Conservation (phyloP, 92 coral and sea anemone genomes). For the Zoanthus gigantus region DNA sequence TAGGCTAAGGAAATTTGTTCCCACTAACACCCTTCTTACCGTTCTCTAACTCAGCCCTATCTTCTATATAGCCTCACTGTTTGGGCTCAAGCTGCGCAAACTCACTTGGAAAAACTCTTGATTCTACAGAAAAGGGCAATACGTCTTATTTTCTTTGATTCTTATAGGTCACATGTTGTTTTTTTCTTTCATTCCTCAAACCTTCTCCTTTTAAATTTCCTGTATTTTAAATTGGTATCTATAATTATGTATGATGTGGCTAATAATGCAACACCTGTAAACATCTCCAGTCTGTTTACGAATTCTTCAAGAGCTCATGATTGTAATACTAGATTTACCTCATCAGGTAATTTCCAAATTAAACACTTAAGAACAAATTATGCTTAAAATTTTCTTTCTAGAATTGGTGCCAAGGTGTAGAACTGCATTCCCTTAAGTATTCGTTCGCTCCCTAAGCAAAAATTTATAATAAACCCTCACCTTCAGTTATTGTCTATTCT, state of each 20-base stretch:
- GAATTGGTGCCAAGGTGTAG: neutral
- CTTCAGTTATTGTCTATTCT: neutral
- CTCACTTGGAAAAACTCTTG: neutral
- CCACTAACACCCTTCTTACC: slow-evolving; percentile 9
- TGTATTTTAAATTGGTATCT: too few species aligned
- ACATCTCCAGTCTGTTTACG: slow-evolving; percentile 17
- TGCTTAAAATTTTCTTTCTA: too few species aligned
- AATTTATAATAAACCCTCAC: neutral
- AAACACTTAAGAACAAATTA: too few species aligned
- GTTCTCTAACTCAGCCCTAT: neutral
- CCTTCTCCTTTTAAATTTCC: neutral
- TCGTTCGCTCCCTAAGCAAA: slow-evolving; percentile 1
- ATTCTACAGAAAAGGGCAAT: slow-evolving; percentile 31
- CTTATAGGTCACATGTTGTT: slow-evolving; percentile 17
- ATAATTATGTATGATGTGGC: too few species aligned
- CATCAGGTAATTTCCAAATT: neutral
- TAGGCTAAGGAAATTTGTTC: slow-evolving; percentile 37
- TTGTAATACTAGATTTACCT: slow-evolving; percentile 30
- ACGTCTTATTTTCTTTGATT: neutral
- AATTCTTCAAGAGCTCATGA: neutral
- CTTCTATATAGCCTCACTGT: slow-evolving; percentile 8
- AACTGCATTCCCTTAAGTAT: slow-evolving; percentile 16
- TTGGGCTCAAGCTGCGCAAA: slow-evolving; percentile 9
- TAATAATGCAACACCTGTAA: neutral
- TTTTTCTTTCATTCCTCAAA: slow-evolving; percentile 26